phyloP scores from a whole-genome alignment of 2,797 vertebrate genomes.

The Pelochelys cantorii region DNA sequence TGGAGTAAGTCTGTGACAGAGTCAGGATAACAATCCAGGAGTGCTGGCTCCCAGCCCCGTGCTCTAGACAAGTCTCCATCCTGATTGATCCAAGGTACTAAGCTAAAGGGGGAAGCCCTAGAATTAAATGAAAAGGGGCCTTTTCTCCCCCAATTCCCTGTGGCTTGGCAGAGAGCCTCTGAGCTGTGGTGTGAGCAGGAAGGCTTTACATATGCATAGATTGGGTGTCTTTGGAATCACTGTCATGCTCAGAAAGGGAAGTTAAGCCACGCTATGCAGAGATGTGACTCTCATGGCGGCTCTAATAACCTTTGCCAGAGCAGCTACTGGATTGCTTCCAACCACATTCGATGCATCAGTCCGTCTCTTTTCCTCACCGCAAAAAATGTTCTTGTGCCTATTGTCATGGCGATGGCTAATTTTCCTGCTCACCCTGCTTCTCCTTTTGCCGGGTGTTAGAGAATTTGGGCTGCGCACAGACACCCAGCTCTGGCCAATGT shows the following conservation, averaged over 20 bases:
- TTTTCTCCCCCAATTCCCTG: neutral
- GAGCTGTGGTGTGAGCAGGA: neutral
- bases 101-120: neutral
- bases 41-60: neutral
- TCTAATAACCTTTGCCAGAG: neutral
- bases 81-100: neutral
- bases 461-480: fast-evolving
- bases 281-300: neutral
- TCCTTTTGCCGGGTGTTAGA: neutral
- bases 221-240: neutral
- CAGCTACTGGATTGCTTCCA: conserved; percentile 13
- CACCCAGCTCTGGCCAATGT: neutral
- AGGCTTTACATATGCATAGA: neutral
- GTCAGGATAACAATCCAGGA: neutral
- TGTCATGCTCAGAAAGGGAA: neutral
- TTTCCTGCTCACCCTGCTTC: neutral
- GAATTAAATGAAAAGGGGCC: neutral
- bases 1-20: neutral
- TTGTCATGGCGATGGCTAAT: neutral
- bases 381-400: neutral
- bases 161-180: neutral
- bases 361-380: neutral
- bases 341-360: neutral
- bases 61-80: neutral
- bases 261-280: neutral